Percentiles rank a stretch among this genome's conserved stretches.
These are phyloP conservation scores for Erebia epiphron DNA, from an alignment of 2,888 invertebrate genomes.

Conservation along the genomic window DNA sequence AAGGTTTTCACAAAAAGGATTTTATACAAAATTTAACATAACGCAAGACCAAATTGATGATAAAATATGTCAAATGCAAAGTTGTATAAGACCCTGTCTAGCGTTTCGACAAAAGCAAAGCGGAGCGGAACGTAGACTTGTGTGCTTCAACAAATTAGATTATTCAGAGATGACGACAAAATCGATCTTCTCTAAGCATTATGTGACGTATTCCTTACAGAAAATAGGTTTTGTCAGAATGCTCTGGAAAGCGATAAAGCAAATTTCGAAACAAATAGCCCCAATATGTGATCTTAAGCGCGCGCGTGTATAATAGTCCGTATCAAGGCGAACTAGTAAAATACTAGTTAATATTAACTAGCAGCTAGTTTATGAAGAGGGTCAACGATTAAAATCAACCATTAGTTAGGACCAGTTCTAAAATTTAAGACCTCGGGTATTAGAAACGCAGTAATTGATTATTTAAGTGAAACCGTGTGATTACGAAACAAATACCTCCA, in stretches of 20 bases:
- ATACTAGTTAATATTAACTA: slow-evolving; percentile 8
- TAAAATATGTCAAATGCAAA: background rate
- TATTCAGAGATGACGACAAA: background rate
- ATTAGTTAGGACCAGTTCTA: slow-evolving; percentile 22
- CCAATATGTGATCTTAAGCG: background rate
- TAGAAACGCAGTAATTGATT: slow-evolving; percentile 18
- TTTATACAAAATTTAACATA: background rate
- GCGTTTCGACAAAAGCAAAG: background rate
- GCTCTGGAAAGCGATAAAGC: background rate
- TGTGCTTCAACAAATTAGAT: background rate
- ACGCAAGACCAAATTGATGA: background rate
- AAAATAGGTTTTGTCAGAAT: background rate
- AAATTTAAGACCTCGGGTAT: slow-evolving; percentile 19
- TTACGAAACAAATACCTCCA: slow-evolving; percentile 50
- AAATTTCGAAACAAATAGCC: background rate
- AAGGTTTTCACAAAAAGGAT: slow-evolving; percentile 51
- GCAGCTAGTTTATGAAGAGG: slow-evolving; percentile 26
- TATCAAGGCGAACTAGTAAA: slow-evolving; percentile 25
- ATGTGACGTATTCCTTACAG: background rate
- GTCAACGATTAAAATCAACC: slow-evolving; percentile 25
- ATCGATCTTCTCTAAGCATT: background rate
- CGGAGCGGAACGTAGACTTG: background rate
- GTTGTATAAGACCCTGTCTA: background rate
- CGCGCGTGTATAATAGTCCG: slow-evolving; percentile 30
- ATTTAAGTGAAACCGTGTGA: slow-evolving; percentile 53